Evolutionary conservation across 2,888 invertebrate species (phyloP).

Genomic region (Geotrupes spiniger): DNA sequence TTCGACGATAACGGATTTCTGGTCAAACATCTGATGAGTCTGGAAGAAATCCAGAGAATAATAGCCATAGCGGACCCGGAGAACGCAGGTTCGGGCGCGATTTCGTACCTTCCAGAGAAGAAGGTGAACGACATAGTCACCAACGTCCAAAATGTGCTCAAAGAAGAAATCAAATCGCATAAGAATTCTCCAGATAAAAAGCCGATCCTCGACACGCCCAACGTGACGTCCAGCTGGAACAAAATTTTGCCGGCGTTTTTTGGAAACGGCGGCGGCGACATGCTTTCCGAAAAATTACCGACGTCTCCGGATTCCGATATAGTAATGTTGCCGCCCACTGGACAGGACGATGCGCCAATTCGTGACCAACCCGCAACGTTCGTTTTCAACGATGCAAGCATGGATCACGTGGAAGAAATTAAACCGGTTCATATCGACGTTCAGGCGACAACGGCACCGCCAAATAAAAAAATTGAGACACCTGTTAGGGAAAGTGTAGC

Average conservation of each 20-base stretch:
- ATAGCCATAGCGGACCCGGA: slow-evolving; percentile 79
- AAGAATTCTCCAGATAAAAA: slow-evolving; percentile 44
- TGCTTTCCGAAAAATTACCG: slow-evolving; percentile 40
- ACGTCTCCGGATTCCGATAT: slow-evolving; percentile 39
- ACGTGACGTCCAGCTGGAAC: slow-evolving; percentile 76
- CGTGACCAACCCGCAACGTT: background rate
- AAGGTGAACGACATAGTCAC: slow-evolving; percentile 77
- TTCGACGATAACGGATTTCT: slow-evolving; percentile 81
- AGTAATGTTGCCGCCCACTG: slow-evolving; percentile 34
- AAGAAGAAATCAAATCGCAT: slow-evolving; percentile 68
- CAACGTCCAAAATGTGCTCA: slow-evolving; percentile 79
- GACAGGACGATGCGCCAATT: background rate
- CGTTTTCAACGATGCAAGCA: background rate
- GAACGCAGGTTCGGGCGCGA: slow-evolving; percentile 54
- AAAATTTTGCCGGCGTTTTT: slow-evolving; percentile 78
- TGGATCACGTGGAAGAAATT: slow-evolving; percentile 3
- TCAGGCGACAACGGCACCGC: background rate
- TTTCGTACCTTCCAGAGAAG: slow-evolving; percentile 54
- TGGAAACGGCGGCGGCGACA: slow-evolving; percentile 53
- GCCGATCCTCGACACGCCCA: slow-evolving; percentile 65
- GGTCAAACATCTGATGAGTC: slow-evolving; percentile 78
- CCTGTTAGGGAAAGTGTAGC: too few species aligned
- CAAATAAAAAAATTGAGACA: too few species aligned
- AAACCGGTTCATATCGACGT: background rate
- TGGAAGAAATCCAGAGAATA: slow-evolving; percentile 80